A percentile compares a stretch with the other conserved stretches of the same genome.
These are phyloP conservation scores for Pangasius sanitwongsei DNA, from an alignment of 2,797 vertebrate genomes.

Conservation along the genomic window DNA sequence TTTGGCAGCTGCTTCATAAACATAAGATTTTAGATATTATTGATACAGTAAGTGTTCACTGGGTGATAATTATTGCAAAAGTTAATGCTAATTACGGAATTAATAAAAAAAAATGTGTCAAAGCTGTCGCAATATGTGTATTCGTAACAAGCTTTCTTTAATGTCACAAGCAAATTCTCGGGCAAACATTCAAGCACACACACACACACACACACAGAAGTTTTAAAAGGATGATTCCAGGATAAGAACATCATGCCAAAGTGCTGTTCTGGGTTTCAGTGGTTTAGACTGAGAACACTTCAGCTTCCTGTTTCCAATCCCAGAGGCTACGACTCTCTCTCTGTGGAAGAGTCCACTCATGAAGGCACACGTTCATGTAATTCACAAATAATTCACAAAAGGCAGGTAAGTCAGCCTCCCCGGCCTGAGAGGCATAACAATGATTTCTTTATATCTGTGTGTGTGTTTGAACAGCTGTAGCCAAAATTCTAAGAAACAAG, in stretches of 20 bases:
- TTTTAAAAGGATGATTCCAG: slow-evolving; percentile 9
- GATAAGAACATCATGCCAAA: not conserved
- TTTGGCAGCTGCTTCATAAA: slow-evolving; percentile 17
- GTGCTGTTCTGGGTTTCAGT: slow-evolving; percentile 16
- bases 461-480: slow-evolving; percentile 3
- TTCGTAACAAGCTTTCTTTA: not conserved
- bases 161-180: not conserved
- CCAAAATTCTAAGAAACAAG: not conserved
- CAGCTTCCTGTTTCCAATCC: slow-evolving; percentile 13
- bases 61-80: slow-evolving; percentile 19
- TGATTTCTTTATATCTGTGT: not conserved
- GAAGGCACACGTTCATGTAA: slow-evolving; percentile 6
- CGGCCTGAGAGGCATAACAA: not conserved
- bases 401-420: not conserved
- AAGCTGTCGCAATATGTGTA: not conserved
- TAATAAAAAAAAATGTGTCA: not conserved
- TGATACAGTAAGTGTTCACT: not conserved
- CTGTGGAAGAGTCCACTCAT: not conserved
- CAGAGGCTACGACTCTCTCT: not conserved
- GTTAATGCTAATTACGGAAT: slow-evolving; percentile 2
- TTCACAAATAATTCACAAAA: not conserved
- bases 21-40: slow-evolving; percentile 9
- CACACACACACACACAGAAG: not conserved
- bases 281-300: slow-evolving; percentile 7
- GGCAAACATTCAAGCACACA: not conserved